phyloP scores from a whole-genome alignment of 2,797 vertebrate genomes.

The Australoheros facetus region DNA sequence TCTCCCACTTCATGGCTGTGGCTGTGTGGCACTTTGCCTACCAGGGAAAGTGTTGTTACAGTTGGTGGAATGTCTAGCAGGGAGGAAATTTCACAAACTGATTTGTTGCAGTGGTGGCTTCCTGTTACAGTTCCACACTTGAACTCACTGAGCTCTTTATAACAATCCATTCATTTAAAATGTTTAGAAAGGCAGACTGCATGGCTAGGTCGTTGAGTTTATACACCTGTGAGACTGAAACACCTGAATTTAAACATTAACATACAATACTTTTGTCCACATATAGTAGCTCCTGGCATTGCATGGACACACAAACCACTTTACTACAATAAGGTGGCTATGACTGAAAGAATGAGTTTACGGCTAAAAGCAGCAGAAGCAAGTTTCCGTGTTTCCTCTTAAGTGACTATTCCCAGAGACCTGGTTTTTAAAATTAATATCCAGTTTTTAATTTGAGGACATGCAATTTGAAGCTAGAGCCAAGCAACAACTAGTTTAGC shows the following conservation, averaged over 20 bases:
- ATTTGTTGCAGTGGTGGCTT: background rate
- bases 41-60: background rate
- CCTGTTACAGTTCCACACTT: background rate
- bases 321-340: background rate
- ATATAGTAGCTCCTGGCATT: background rate
- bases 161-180: background rate
- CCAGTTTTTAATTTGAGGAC: background rate
- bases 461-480: background rate
- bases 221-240: background rate
- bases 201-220: background rate
- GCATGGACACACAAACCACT: background rate
- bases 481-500: background rate
- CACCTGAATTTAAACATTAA: background rate
- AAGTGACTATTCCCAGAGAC: background rate
- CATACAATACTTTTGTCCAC: background rate
- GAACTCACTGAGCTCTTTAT: background rate
- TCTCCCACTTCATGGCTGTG: too few relatives aligned
- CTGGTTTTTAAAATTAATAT: background rate
- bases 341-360: too few relatives aligned
- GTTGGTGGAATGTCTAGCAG: background rate
- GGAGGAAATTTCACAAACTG: background rate
- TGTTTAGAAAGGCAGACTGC: background rate
- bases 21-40: too few relatives aligned
- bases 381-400: background rate
- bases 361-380: too few relatives aligned